Evolutionary conservation across 2,888 invertebrate species (phyloP), one percentile per base, ranked within the genome.

Genomic region (Stictocephala bisonia): DNA sequence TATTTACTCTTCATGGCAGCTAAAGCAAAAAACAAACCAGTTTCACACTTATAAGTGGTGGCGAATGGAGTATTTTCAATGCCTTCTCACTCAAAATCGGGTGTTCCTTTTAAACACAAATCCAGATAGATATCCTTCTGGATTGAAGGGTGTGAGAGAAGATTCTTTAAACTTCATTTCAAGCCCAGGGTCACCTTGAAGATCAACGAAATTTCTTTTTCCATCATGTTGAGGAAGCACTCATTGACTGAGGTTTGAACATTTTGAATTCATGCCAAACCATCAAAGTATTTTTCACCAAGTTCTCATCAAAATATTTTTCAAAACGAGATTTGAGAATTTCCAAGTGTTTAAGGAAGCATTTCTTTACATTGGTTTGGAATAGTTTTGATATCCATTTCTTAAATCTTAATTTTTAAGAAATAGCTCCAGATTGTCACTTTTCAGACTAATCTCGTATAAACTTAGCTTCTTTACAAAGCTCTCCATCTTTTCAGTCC

Each of bases 281-380:
- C 44, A 44, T 44, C 44, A n/a, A n/a, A n/a, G n/a, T n/a, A n/a
- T n/a, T n/a, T n/a, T n/a, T n/a, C n/a, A n/a, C n/a, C 15, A 15
- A 58, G 58, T 58, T 7, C 7, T 58, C 58, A 27, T 27, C 3
- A 27, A 27, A 58, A 58, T 58, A 58, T 58, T 58, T 58, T 58
- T 24, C 4, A 64, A 64, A 11, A 35, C 40, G 66, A 64, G 40
- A 7, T 64, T 64, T 64, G 35, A 40, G 41, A n/a, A 64, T 64
- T 64, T 64, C 40, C n/a, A 64, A 64, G 40, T 64, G 41, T 40
- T 64, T 20, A 64, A 64, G 41, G 40, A 40, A 64, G 40, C 66
- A 64, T 64, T 64, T 64, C 22, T 40, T 64, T 64, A 4, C 58
- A 27, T 58, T 58, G 58, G 40, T 40, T 35, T 64, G 66, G 41